Evolutionary conservation across 2,113 vertebrate genomes (phyloP), one percentile per base, ranked within the genome.

Genomic region (Gymnocephalus cernua): DNA sequence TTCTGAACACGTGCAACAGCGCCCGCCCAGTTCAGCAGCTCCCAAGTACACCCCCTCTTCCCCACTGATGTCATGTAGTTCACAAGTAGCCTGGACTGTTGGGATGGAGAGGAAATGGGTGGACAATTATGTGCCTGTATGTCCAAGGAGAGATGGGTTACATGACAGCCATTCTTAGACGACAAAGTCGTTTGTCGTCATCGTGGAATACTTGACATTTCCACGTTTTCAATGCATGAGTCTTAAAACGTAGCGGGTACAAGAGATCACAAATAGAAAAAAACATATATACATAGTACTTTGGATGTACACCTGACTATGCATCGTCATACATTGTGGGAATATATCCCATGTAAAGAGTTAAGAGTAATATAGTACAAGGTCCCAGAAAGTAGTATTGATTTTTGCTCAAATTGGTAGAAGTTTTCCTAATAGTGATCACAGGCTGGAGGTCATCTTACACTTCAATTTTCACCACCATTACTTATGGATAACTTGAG

Each of bases 1-100:
- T 95, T 95, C 95, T 85, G 92, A 92, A 92, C 95, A 95, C 94
- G 95, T 93, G 94, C 94, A 89, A 77, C 90, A 92, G 90, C 87
- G 89, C 88, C 93, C 93, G 90, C 94, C 89, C 93, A 89, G 87
- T 90, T 88, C 90, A 88, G 89, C 75, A 85, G 90, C 86, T 83
- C 90, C 89, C 81, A 72, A 70, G 53, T 84, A 82, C 89, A 69
- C 85, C 88, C 65, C 77, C 71, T n/a, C n/a, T 74, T 59, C 48
- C 79, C 83, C 87, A 91, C 91, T 95, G 94, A 95, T 95, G 94
- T 96, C 94, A 96, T 93, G 83, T 91, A 89, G 85, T 92, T 92
- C 88, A 86, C 91, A 90, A 91, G 88, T 85, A 83, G 66, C 74
- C 48, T 69, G 83, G 78, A 76, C 83, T 87, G 61, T 25, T 79